Base-by-base conservation (phyloP, 2,113 vertebrate genomes). In the Ascaphus truei region DNA sequence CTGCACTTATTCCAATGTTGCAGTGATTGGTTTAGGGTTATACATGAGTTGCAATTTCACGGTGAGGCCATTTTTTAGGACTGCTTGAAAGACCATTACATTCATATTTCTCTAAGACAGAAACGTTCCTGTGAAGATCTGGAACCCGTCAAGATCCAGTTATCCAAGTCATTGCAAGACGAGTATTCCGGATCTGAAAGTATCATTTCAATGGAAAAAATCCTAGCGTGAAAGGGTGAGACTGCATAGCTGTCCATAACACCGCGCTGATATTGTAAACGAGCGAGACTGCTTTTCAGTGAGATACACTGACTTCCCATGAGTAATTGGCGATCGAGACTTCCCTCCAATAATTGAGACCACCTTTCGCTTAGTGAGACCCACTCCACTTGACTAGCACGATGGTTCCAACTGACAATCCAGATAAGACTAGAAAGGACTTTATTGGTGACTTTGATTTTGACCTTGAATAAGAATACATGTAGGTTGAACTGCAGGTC, bases 191-290 rank as follows among this genome's bases (percentile, higher is more conserved):
- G 55, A 48, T 51, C 66, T 69, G 60, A 69, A 69, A 60, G 60
- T 69, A 69, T 56, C 31, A 39, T 25, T 60, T 69, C 52, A 69
- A 60, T 55, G 45, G 56, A 69, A n/a, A 69, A 55, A n/a, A 69
- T 7, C 31, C 34, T 60, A 4, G 22, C 11, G 15, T 25, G 15
- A 18, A 33, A 45, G 30, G 39, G 23, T 25, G 31, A 30, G 36
- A n/a, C 18, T 30, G 23, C 45, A 23, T 36, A n/a, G n/a, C n/a
- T n/a, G n/a, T n/a, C n/a, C n/a, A n/a, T n/a, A n/a, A n/a, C n/a
- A n/a, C n/a, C n/a, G n/a, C n/a, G n/a, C n/a, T 31, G 18, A 51
- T 25, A 16, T 16, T 27, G 22, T n/a, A 13, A 22, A 22, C 29
- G 20, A 47, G 52, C 29, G 22, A 4, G 4, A 18, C 41, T 4